Evolutionary conservation across 2,113 vertebrate genomes (phyloP).

Genomic region (Salvator merianae): DNA sequence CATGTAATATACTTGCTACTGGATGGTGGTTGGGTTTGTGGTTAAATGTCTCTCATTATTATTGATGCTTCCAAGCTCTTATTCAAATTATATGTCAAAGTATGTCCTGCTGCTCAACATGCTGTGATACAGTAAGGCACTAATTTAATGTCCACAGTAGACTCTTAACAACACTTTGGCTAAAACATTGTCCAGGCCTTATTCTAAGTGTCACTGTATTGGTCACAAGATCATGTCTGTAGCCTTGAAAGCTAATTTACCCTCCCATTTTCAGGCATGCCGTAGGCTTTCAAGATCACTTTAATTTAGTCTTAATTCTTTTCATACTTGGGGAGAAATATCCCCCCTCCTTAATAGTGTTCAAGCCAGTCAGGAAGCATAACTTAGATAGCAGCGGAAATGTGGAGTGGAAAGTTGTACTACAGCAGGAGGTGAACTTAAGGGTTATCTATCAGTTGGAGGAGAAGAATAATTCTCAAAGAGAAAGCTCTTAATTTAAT

Average conservation of each 20-base stretch:
- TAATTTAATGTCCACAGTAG: background rate
- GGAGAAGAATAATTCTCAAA: too few relatives aligned
- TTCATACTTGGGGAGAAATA: slow-evolving; percentile 2
- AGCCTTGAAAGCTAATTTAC: slow-evolving; percentile 29
- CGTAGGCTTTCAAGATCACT: slow-evolving; percentile 40
- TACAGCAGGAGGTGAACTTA: background rate
- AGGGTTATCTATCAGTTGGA: background rate
- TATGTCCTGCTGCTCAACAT: slow-evolving; percentile 19
- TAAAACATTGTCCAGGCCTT: slow-evolving; percentile 40
- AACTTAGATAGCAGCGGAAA: background rate
- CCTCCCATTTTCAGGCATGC: slow-evolving; percentile 7
- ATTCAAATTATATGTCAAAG: slow-evolving; percentile 63
- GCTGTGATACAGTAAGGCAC: slow-evolving; percentile 34
- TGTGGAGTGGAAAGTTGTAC: background rate
- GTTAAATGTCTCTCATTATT: slow-evolving; percentile 56
- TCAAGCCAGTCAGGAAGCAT: slow-evolving; percentile 13
- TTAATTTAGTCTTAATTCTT: slow-evolving; percentile 20
- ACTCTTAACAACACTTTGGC: background rate
- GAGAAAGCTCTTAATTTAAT: too few relatives aligned
- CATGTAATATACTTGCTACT: slow-evolving; percentile 47
- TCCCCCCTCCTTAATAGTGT: background rate
- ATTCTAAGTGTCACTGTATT: slow-evolving; percentile 51
- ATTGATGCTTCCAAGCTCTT: slow-evolving; percentile 65
- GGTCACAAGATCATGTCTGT: slow-evolving; percentile 27
- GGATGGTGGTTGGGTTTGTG: slow-evolving; percentile 49